phyloP scores from a whole-genome alignment of 35 echinoderm and acorn worm genomes.

The Stichopus chloronotus region DNA sequence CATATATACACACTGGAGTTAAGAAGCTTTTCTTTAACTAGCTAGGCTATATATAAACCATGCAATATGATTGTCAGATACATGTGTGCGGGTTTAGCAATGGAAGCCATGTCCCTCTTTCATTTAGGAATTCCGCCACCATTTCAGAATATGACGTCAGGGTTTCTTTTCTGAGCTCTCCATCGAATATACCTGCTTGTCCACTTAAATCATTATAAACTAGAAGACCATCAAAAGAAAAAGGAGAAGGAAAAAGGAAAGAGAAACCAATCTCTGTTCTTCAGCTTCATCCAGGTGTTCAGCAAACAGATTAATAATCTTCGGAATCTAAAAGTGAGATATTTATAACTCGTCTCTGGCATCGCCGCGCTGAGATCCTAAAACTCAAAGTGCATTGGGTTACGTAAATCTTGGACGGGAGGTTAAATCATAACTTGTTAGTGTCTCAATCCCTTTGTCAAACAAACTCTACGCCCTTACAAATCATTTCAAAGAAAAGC shows the following conservation, averaged over 20 bases:
- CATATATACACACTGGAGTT: too few relatives aligned
- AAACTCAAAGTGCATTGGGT: conserved; percentile 29
- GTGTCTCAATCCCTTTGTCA: conserved; percentile 36
- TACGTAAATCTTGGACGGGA: conserved; percentile 30
- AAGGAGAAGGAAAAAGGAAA: background rate
- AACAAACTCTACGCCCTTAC: conserved; percentile 10
- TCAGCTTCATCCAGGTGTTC: background rate
- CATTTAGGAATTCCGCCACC: background rate
- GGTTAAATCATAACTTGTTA: conserved; percentile 30
- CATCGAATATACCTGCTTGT: background rate
- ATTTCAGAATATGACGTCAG: background rate
- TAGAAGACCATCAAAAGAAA: background rate
- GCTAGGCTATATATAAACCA: too few relatives aligned
- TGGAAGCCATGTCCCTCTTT: background rate
- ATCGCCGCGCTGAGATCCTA: background rate
- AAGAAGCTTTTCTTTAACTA: too few relatives aligned
- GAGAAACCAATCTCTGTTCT: background rate
- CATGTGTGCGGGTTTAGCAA: background rate
- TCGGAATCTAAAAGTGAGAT: conserved; percentile 6
- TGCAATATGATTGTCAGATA: too few relatives aligned
- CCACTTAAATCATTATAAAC: background rate
- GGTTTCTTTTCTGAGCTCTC: background rate
- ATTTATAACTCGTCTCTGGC: background rate
- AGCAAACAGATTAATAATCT: conserved; percentile 4
- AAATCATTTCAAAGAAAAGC: background rate